These are phyloP conservation scores for Lepidostoma basale DNA, from an alignment of 1,140 invertebrate species.

Conservation along the genomic window DNA sequence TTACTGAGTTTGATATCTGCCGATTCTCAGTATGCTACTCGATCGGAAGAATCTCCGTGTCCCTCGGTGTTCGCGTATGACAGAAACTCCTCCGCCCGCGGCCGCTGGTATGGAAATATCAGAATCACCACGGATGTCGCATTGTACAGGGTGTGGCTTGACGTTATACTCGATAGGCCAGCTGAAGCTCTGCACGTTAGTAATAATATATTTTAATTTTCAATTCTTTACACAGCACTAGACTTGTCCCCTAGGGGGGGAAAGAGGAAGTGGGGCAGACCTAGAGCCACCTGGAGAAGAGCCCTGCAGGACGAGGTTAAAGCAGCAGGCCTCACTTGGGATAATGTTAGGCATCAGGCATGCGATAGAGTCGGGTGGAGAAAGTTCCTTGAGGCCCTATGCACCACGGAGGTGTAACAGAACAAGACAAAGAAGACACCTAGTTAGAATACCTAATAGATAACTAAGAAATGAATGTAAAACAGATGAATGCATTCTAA, in stretches of 20 bases:
- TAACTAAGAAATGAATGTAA: not conserved
- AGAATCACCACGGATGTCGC: constrained; percentile 55
- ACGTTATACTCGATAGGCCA: constrained; percentile 55
- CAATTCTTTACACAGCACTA: not conserved
- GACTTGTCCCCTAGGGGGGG: not conserved
- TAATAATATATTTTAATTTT: not conserved
- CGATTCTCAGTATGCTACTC: not conserved
- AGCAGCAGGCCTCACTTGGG: no score
- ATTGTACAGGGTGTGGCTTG: constrained; percentile 56
- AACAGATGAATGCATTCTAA: no score
- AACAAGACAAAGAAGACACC: not conserved
- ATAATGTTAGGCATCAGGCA: no score
- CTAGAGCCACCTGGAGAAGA: no score
- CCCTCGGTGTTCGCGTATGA: constrained; percentile 58
- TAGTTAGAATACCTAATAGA: not conserved
- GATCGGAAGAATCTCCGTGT: constrained; percentile 50
- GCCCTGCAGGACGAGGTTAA: no score
- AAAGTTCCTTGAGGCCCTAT: no score
- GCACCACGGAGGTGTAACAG: no score
- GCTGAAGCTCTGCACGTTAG: constrained; percentile 56
- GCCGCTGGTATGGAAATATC: constrained; percentile 55
- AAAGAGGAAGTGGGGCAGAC: not conserved
- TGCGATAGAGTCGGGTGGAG: no score
- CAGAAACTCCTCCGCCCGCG: constrained; percentile 50
- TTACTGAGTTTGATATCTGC: not conserved